Base-by-base conservation (phyloP, 2,113 vertebrate genomes). In the Piprites chloris region DNA sequence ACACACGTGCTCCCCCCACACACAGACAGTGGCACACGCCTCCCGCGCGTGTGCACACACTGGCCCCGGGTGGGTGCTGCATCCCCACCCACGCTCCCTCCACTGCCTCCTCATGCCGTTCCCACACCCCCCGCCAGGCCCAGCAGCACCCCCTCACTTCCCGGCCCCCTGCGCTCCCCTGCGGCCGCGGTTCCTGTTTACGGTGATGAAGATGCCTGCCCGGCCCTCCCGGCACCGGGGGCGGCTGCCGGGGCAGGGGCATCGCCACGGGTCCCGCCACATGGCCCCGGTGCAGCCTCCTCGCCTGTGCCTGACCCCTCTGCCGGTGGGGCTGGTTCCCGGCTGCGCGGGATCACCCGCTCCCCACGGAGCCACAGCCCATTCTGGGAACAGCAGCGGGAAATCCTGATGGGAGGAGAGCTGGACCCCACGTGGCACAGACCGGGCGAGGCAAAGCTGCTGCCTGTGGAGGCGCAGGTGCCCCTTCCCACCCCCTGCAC, bases 181-280 rank as follows among this genome's bases (percentile, higher is more conserved):
- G 69, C 28, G 15, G 63, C 72, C 13, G 1, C 21, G 33, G 94
- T 96, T 96, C 96, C 96, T 96, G 96, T 95, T 96, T 96, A 93
- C 35, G 58, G 93, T 3, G 62, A 6, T 12, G 63, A 53, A 92
- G 52, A 58, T 7, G 30, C 93, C 76, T 16, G 80, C 28, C 44
- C 12, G 28, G 61, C 74, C 68, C 75, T 61, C 32, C 74, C 62
- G 3, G 28, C 44, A 15, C 55, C n/a, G 62, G 56, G 47, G 20
- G 79, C 53, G 33, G 33, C 11, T 23, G 2, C 53, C 5, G 9
- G 79, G 66, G 27, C 10, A 12, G 49, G 47, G 91, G n/a, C 75
- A 88, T 14, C 2, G 16, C 63, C 12, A 6, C 7, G 3, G 23
- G 39, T 44, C 47, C 68, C 5, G 1, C 47, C 49, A 32, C 22